Base-by-base conservation (phyloP, 2,113 vertebrate species). In the Muscicapa adusta region DNA sequence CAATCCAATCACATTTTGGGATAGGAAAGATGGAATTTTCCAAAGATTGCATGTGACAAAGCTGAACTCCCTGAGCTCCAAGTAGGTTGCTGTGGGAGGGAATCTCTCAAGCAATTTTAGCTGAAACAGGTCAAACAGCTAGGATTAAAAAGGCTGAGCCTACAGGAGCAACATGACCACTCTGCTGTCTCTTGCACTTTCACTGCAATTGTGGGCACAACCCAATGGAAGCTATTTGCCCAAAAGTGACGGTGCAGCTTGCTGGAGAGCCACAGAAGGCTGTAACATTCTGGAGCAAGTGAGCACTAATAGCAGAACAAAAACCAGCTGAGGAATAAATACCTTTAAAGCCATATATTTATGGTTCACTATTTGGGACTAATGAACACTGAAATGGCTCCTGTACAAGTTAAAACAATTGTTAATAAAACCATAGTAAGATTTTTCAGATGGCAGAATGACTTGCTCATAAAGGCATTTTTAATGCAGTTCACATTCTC, bases 351-450 rank as follows among this genome's bases (percentile, higher is more conserved):
- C 9, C 15, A 24, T 26, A 29, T 1, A 3, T 43, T 84, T 79
- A 42, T 23, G 23, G 53, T 57, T 85, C 53, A 68, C 31, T 19
- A 2, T 40, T 50, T 77, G 70, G 65, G 36, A 85, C 38, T 73
- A 92, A 93, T 12, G 15, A 84, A 80, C 43, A 61, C 36, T 38
- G 80, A 91, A 85, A 84, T 18, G 28, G 28, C 48, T 51, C 28
- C 81, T 73, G 58, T 26, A 63, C 57, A 60, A 68, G 61, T 79
- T 81, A 73, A 89, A 88, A 50, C 26, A 62, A 63, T 26, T 88
- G 47, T 60, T 84, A 89, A 81, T 81, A 92, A 92, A 92, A 84
- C 26, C 34, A 66, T 11, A 50, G n/a, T 33, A 71, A 85, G 58
- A 58, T 10, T 63, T 63, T 33, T 28, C 31, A 89, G 58, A 76